Evolutionary conservation across 2,888 invertebrate genomes (phyloP).

Genomic region (Mesochorus sp.): DNA sequence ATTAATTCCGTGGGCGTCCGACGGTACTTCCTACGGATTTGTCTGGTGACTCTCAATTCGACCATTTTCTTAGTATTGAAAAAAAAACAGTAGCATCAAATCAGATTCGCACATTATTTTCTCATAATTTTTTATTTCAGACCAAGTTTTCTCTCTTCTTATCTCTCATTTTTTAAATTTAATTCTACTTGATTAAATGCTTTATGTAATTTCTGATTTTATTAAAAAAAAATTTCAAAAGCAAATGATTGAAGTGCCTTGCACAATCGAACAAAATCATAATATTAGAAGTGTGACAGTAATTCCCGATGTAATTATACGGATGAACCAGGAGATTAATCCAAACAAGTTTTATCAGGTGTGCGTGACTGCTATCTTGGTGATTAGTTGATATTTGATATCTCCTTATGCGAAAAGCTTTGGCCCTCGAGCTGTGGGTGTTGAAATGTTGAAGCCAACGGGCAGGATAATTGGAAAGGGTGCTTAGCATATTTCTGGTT

Average conservation of each 20-base stretch:
- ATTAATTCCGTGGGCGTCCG: slow-evolving; percentile 75
- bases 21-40: slow-evolving; percentile 61
- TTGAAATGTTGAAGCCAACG: slow-evolving; percentile 27
- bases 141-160: slow-evolving; percentile 17
- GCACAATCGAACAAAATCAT: not conserved
- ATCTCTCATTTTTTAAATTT: not conserved
- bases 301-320: not conserved
- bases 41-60: slow-evolving; percentile 51
- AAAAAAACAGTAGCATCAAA: too few species aligned
- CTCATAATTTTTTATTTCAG: too few species aligned
- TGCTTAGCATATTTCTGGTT: slow-evolving; percentile 77
- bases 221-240: too few species aligned
- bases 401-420: slow-evolving; percentile 25
- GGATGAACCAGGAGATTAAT: not conserved
- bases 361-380: not conserved
- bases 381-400: slow-evolving; percentile 26
- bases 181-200: too few species aligned
- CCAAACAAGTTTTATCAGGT: not conserved
- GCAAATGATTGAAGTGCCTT: too few species aligned
- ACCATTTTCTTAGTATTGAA: slow-evolving; percentile 21
- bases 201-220: too few species aligned
- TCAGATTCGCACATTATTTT: too few species aligned
- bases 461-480: slow-evolving; percentile 74
- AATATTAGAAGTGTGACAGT: not conserved
- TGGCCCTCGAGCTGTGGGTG: not conserved